Conservation (phyloP, 2,888 invertebrate species). For the Thymelicus acteon region DNA sequence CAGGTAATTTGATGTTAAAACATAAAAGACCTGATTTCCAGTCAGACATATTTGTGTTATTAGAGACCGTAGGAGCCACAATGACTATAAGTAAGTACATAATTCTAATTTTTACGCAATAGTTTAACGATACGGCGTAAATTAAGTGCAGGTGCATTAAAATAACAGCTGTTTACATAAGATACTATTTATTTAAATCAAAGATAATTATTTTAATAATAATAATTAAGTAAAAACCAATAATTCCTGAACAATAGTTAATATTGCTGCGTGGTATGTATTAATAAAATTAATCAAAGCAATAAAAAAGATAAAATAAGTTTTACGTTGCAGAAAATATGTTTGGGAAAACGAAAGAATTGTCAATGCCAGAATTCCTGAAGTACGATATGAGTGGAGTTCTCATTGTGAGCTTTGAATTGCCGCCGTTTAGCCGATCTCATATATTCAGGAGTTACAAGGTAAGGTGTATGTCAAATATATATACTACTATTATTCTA, state of each 20-base stretch:
- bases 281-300: neutral
- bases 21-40: constrained; percentile 85
- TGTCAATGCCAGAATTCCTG: constrained; percentile 82
- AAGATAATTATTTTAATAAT: too few species aligned
- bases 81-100: constrained; percentile 74
- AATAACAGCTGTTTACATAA: too few species aligned
- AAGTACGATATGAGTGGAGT: constrained; percentile 86
- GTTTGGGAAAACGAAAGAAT: constrained; percentile 45
- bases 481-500: too few species aligned
- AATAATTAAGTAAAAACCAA: too few species aligned
- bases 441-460: constrained; percentile 87
- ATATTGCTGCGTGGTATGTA: too few species aligned
- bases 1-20: constrained; percentile 88
- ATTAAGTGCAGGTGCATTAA: too few species aligned
- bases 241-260: too few species aligned
- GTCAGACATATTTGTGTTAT: constrained; percentile 87
- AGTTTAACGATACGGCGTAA: too few species aligned
- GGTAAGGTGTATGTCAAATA: constrained; percentile 62
- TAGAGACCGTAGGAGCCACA: constrained; percentile 82
- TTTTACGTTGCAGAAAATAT: constrained; percentile 11
- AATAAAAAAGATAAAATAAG: neutral
- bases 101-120: too few species aligned
- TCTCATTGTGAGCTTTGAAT: constrained; percentile 84
- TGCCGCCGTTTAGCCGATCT: constrained; percentile 81
- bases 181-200: too few species aligned